A percentile compares a stretch with the other conserved stretches of the same genome.
phyloP scores from a whole-genome alignment of 1,140 invertebrate genomes.

The Drosophila chauvacae region DNA sequence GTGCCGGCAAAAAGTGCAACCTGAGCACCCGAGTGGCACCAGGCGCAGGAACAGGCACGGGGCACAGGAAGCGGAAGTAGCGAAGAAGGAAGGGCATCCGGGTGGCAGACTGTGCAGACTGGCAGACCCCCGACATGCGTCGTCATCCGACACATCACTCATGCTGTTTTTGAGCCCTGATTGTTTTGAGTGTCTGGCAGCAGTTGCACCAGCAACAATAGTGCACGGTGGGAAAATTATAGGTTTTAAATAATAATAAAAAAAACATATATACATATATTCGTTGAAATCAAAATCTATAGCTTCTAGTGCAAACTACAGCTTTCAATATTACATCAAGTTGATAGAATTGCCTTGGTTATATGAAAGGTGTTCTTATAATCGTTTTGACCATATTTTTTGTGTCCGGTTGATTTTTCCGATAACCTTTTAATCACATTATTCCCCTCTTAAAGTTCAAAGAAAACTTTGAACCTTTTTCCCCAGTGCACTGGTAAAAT shows the following conservation, averaged over 20 bases:
- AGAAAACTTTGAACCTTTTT: background rate
- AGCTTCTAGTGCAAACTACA: too few relatives aligned
- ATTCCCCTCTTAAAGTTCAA: too few relatives aligned
- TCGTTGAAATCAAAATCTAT: too few relatives aligned
- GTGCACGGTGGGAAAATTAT: background rate
- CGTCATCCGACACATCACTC: slow-evolving; percentile 72
- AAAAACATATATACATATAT: background rate
- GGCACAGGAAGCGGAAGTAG: slow-evolving; percentile 20
- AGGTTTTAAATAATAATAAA: too few relatives aligned
- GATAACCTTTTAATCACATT: background rate
- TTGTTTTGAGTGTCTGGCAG: slow-evolving; percentile 69
- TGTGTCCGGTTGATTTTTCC: background rate
- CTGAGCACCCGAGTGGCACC: slow-evolving; percentile 30
- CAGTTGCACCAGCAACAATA: slow-evolving; percentile 29
- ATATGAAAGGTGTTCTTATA: background rate
- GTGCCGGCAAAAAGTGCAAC: slow-evolving; percentile 73
- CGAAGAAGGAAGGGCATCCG: background rate
- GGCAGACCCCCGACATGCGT: slow-evolving; percentile 28
- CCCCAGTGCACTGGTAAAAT: slow-evolving; percentile 37
- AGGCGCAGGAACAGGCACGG: background rate
- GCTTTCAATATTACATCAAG: too few relatives aligned
- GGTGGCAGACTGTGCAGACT: slow-evolving; percentile 12
- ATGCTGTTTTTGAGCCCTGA: slow-evolving; percentile 77
- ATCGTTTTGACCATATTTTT: background rate
- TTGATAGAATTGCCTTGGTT: background rate